phyloP scores from a whole-genome alignment of 2,888 invertebrate genomes.

The Tribolium freemani region DNA sequence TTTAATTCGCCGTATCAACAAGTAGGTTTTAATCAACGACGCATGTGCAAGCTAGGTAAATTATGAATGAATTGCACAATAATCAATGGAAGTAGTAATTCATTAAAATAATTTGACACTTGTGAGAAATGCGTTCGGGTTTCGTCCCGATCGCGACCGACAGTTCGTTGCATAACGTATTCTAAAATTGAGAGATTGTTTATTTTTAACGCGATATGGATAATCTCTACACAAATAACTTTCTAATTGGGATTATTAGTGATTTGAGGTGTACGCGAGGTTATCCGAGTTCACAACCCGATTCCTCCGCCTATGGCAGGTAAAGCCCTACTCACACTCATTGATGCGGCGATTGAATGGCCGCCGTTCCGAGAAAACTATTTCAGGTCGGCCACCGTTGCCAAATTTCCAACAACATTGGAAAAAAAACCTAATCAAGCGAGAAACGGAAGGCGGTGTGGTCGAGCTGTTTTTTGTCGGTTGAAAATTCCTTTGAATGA shows the following conservation, averaged over 20 bases:
- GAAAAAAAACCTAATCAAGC: constrained; percentile 18
- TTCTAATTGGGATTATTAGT: constrained; percentile 15
- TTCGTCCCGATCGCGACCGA: constrained; percentile 9
- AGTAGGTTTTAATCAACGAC: constrained; percentile 48
- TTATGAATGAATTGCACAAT: constrained; percentile 54
- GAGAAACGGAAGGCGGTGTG: constrained; percentile 38
- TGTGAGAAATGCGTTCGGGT: constrained; percentile 37
- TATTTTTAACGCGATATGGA: constrained; percentile 48
- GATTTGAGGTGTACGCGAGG: neutral
- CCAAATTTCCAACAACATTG: neutral
- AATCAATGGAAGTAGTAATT: constrained; percentile 54
- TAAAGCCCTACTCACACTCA: constrained; percentile 23
- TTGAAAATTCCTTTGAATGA: constrained; percentile 66
- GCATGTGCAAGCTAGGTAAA: constrained; percentile 52
- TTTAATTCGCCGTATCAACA: constrained; percentile 48
- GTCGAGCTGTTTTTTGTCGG: constrained; percentile 57
- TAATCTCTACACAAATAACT: constrained; percentile 40
- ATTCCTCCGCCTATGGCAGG: constrained; percentile 19
- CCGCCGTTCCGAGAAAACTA: constrained; percentile 53
- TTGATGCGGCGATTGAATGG: constrained; percentile 30
- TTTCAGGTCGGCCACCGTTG: constrained; percentile 42
- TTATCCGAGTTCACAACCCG: constrained; percentile 20
- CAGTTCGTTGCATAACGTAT: constrained; percentile 16
- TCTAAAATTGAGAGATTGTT: constrained; percentile 30
- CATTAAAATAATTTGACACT: constrained; percentile 46